phyloP scores from a whole-genome alignment of 1,140 invertebrate species.

The Ceratosolen fusciceps region DNA sequence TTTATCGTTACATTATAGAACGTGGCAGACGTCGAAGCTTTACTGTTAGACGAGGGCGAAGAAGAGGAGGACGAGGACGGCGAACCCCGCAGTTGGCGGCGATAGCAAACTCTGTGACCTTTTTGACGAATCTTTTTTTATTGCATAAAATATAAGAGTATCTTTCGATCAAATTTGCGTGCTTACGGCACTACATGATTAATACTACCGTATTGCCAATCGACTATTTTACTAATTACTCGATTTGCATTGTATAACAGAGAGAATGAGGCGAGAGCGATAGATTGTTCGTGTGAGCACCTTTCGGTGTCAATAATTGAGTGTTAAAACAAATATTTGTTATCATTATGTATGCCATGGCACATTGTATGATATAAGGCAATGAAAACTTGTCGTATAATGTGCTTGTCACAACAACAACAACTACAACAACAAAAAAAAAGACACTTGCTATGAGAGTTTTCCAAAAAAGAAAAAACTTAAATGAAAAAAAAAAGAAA shows the following conservation, averaged over 20 bases:
- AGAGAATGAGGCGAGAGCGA: conserved; percentile 22
- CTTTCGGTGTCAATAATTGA: conserved; percentile 47
- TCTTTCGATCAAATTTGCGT: conserved; percentile 50
- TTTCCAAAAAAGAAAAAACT: conserved; percentile 52
- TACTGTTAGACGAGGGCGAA: conserved; percentile 71
- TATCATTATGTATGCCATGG: conserved; percentile 46
- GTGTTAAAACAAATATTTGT: conserved; percentile 49
- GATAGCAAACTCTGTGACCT: conserved; percentile 68
- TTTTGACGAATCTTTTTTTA: conserved; percentile 48
- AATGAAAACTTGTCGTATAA: conserved; percentile 40
- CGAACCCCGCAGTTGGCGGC: conserved; percentile 74
- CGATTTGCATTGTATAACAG: conserved; percentile 39
- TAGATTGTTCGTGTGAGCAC: conserved; percentile 35
- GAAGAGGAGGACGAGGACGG: conserved; percentile 77
- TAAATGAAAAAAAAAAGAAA: conserved; percentile 55
- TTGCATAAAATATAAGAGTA: conserved; percentile 47
- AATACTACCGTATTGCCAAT: conserved; percentile 38
- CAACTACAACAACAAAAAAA: no score
- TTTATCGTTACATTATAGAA: conserved; percentile 10
- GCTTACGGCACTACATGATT: conserved; percentile 47
- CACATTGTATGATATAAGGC: conserved; percentile 34
- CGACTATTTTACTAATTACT: conserved; percentile 33
- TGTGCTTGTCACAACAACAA: conserved; percentile 48
- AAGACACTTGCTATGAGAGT: conserved; percentile 46
- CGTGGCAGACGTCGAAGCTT: conserved; percentile 60